Conservation (phyloP, 2,797 vertebrate species). For the Alcedo atthis region DNA sequence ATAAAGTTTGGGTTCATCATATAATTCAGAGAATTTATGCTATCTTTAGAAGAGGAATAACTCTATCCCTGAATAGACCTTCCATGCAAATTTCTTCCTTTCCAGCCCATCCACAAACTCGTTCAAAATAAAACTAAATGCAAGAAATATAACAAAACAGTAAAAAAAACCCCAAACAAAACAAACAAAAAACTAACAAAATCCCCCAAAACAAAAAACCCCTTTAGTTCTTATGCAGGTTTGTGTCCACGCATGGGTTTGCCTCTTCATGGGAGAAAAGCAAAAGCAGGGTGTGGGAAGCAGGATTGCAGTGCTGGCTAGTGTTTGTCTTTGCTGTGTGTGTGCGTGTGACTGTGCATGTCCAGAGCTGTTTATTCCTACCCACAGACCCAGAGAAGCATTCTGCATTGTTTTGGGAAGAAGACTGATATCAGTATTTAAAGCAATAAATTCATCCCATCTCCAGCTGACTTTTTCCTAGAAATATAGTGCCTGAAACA, state of each 20-base stretch:
- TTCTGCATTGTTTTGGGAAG: neutral
- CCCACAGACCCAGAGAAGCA: neutral
- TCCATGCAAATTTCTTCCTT: neutral
- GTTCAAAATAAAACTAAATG: neutral
- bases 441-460: neutral
- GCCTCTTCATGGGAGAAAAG: neutral
- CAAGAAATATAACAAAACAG: neutral
- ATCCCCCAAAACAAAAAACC: no score
- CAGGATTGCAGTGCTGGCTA: neutral
- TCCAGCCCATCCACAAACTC: neutral
- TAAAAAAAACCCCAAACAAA: no score
- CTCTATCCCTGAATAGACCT: neutral
- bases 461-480: conserved; percentile 26
- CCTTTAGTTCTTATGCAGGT: neutral
- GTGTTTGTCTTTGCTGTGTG: neutral
- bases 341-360: neutral
- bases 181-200: no score
- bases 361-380: neutral
- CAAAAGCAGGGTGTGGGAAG: neutral
- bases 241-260: neutral
- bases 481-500: conserved; percentile 11
- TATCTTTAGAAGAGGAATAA: neutral
- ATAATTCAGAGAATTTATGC: neutral
- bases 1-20: neutral
- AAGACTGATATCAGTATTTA: neutral